Evolutionary conservation across 53 echinoderm and acorn worm genomes (phyloP).

Genomic region (Paracentrotus lividus): DNA sequence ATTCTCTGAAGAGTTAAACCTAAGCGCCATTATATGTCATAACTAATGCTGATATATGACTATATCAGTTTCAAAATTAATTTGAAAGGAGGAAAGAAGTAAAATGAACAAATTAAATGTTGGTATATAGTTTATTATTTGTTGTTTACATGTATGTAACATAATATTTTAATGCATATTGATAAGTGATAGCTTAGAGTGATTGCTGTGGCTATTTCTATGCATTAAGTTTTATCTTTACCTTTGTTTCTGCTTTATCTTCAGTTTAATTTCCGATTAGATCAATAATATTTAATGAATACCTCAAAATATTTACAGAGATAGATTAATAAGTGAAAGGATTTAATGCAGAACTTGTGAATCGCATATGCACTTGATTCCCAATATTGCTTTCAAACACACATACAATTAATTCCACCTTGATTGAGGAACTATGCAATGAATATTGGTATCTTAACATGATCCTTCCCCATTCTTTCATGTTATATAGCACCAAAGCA

Average conservation of each 20-base stretch:
- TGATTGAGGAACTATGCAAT: constrained; percentile 17
- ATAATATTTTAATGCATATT: background rate
- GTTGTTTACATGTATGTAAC: background rate
- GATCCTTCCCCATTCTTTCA: background rate
- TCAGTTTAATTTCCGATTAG: background rate
- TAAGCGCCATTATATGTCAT: background rate
- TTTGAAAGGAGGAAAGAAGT: background rate
- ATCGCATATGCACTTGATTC: background rate
- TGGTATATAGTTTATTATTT: background rate
- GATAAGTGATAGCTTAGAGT: background rate
- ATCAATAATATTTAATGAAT: background rate
- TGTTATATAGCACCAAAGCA: background rate
- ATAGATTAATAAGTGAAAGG: background rate
- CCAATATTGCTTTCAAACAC: background rate
- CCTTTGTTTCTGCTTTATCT: background rate
- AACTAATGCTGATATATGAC: background rate
- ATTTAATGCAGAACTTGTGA: background rate
- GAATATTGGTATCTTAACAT: background rate
- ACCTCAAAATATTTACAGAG: background rate
- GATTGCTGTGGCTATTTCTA: background rate
- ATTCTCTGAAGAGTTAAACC: background rate
- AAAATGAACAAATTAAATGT: background rate
- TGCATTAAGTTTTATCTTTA: background rate
- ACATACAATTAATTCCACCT: background rate
- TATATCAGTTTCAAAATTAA: background rate